A percentile compares a stretch with the other conserved stretches of the same genome.
Conservation (phyloP, 2,797 vertebrate genomes). For the Diplodus puntazzo region DNA sequence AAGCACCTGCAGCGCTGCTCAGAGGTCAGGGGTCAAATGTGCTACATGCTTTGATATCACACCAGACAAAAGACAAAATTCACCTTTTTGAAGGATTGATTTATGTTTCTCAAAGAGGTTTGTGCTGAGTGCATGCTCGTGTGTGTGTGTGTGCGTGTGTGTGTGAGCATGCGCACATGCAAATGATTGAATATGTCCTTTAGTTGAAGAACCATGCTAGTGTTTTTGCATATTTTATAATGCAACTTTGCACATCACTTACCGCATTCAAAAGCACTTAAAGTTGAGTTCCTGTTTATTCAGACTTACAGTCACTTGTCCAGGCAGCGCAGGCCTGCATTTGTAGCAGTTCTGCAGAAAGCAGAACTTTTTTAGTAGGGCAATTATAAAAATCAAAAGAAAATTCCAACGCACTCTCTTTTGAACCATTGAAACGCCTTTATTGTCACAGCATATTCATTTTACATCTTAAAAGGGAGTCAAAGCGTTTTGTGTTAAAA, state of each 20-base stretch:
- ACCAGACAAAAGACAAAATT: constrained; percentile 28
- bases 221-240: constrained; percentile 10
- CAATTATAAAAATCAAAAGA: no score
- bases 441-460: no score
- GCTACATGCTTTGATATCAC: constrained; percentile 35
- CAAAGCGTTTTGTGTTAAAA: no score
- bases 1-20: constrained; percentile 28
- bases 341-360: no score
- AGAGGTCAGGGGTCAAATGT: constrained; percentile 50
- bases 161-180: not conserved
- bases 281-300: not conserved
- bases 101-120: constrained; percentile 9
- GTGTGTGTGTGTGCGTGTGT: not conserved
- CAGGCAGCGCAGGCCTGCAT: no score
- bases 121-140: not conserved
- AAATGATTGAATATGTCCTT: not conserved
- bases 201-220: not conserved
- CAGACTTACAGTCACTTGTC: no score
- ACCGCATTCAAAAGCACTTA: not conserved
- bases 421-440: no score
- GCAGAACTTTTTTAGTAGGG: no score
- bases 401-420: no score
- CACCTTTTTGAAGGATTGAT: constrained; percentile 42
- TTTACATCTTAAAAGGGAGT: no score
- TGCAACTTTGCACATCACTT: constrained; percentile 1